Conservation (phyloP, 2,797 vertebrate genomes). For the Poecilia wingei region DNA sequence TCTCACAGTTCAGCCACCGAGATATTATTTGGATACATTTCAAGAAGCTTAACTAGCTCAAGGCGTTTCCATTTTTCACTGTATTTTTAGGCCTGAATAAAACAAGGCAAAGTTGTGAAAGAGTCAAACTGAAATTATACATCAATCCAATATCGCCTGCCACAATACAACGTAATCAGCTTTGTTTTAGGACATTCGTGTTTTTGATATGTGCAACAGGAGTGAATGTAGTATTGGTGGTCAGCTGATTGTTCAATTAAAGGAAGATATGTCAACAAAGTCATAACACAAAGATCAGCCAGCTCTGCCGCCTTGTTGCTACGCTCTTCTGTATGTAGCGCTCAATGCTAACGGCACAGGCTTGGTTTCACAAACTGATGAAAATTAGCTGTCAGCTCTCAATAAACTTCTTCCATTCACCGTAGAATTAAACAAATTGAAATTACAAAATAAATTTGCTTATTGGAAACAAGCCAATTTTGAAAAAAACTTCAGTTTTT, state of each 20-base stretch:
- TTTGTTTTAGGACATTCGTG: neutral
- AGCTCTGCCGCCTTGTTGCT: neutral
- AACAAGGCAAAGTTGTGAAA: neutral
- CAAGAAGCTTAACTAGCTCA: neutral
- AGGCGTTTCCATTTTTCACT: neutral
- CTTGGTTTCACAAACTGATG: no score
- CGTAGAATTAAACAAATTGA: no score
- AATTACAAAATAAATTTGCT: no score
- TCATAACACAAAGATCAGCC: neutral
- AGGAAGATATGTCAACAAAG: neutral
- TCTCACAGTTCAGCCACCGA: neutral
- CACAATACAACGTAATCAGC: neutral
- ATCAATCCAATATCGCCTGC: neutral
- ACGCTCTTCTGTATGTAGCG: neutral
- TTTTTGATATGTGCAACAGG: no score
- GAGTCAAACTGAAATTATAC: neutral
- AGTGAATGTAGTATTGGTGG: neutral
- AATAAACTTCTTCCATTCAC: no score
- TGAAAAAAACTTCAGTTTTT: no score
- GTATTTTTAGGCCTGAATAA: neutral
- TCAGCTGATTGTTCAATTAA: neutral
- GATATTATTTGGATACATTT: neutral
- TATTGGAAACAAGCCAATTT: no score
- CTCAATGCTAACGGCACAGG: no score
- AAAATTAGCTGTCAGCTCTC: no score